Base-by-base conservation (phyloP, 2,888 invertebrate species). In the Eupithecia centaureata region DNA sequence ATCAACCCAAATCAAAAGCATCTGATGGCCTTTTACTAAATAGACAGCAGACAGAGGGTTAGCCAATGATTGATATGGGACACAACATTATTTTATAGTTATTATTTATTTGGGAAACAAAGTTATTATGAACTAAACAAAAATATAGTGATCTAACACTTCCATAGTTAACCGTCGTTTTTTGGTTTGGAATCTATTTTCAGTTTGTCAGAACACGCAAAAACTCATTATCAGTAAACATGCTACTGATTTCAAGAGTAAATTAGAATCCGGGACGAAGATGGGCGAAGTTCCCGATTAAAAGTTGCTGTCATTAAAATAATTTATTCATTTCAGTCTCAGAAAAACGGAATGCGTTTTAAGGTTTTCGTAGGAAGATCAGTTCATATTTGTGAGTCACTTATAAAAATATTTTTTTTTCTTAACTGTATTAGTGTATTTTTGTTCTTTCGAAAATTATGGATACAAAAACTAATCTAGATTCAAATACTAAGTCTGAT, bases 251-350 rank as follows among this genome's bases (percentile, higher is more conserved):
- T 57, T 18, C 38, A 61, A 22, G 60, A 60, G 59, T 33, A 33
- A 60, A 42, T 60, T 42, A 30, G 47, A 30, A 27, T 61, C 30
- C 35, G 30, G 58, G 18, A 4, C 18, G 47, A 47, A 47, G 10
- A 47, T 47, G 10, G 22, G 47, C 22, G 47, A 22, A 22, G 47
- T 47, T 47, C 5, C 47, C 22, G 47, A 47, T 47, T 47, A 47
- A 47, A 47, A 47, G n/a, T n/a, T 0, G 47, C 47, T 47, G 8
- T 62, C 62, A 52, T 62, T 62, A 54, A 62, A 62, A 52, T 62
- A 62, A 62, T n/a, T 54, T 63, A 56, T 56, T 56, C 54, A 38
- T 22, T 52, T 61, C 28, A 18, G n/a, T 35, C 27, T 54, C 33
- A 54, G 35, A 28, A 54, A 28, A 38, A 51, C 52, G 25, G 35